These are phyloP conservation scores for Antitype chi DNA, from an alignment of 2,888 invertebrate species.

Conservation along the genomic window DNA sequence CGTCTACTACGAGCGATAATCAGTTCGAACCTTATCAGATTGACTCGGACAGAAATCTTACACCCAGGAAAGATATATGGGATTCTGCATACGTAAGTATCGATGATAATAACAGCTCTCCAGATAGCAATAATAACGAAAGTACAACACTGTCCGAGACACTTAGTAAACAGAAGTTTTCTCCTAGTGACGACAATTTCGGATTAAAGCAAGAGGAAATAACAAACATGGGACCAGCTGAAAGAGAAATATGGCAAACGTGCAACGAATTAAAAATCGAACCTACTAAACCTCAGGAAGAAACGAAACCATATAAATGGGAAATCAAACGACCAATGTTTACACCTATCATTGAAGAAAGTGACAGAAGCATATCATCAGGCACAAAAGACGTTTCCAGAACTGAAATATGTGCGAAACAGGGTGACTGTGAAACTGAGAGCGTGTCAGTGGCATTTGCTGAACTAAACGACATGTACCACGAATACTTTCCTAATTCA, in stretches of 20 bases:
- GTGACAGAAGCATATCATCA: conserved; percentile 79
- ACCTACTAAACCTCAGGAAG: conserved; percentile 71
- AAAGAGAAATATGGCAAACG: conserved; percentile 86
- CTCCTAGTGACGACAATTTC: conserved; percentile 69
- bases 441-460: conserved; percentile 86
- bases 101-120: conserved; percentile 86
- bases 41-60: conserved; percentile 71
- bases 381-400: conserved; percentile 74
- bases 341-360: conserved; percentile 88
- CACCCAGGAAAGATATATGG: conserved; percentile 86
- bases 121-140: conserved; percentile 85
- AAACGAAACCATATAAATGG: conserved; percentile 75
- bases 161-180: conserved; percentile 75
- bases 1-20: conserved; percentile 71
- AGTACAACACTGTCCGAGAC: conserved; percentile 73
- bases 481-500: conserved; percentile 81
- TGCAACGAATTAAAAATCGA: conserved; percentile 77
- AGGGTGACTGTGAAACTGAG: conserved; percentile 76
- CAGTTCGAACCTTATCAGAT: conserved; percentile 70
- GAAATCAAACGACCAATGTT: conserved; percentile 80
- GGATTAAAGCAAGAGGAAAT: conserved; percentile 73
- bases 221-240: conserved; percentile 86
- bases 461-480: conserved; percentile 85
- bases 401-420: conserved; percentile 65
- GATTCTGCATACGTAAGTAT: conserved; percentile 90